Base-by-base conservation (phyloP, 2,113 vertebrate genomes). In the Xyliphius kryptos region DNA sequence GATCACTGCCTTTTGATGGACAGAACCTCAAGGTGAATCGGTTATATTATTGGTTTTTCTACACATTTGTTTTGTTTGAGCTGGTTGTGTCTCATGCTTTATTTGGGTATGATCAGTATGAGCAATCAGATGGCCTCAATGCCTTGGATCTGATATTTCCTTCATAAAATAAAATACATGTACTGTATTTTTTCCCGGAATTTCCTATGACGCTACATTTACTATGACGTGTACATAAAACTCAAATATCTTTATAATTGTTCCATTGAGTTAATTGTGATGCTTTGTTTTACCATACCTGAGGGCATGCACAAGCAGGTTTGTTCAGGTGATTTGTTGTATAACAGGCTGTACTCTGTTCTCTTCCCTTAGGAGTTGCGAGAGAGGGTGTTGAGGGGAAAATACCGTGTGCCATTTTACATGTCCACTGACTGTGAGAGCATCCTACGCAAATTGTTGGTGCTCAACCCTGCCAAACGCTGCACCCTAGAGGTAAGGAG, bases 381-480 rank as follows among this genome's bases (percentile, higher is more conserved):
- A 62, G 94, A 97, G 76, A 87, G 93, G 0, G 94, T 97, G 67
- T 85, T 97, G 70, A 84, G 93, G 62, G 94, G 94, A 11, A 97
- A 97, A 80, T 97, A 97, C 83, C 88, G 94, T 0, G 90, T 97
- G 65, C 94, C 94, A 10, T 97, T 97, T 67, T 97, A 97, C 76
- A 97, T 97, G 94, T 95, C 92, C 46, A 97, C 94, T 0, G 94
- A 97, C 76, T 97, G 94, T 3, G 94, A 97, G 80, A 89, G 90
- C 66, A 91, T 97, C 80, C 88, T 97, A 48, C 85, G 92, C 49
- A 83, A 80, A 11, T 95, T 96, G 57, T 80, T 97, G 74, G 92
- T 97, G 79, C 94, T 97, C 71, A 97, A 97, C 69, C 94, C 94
- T 0, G 60, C 89, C 75, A 97, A 97, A 53, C 90, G 94, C 77